Base-by-base conservation (phyloP, 1,140 invertebrate species). In the Physella acuta region DNA sequence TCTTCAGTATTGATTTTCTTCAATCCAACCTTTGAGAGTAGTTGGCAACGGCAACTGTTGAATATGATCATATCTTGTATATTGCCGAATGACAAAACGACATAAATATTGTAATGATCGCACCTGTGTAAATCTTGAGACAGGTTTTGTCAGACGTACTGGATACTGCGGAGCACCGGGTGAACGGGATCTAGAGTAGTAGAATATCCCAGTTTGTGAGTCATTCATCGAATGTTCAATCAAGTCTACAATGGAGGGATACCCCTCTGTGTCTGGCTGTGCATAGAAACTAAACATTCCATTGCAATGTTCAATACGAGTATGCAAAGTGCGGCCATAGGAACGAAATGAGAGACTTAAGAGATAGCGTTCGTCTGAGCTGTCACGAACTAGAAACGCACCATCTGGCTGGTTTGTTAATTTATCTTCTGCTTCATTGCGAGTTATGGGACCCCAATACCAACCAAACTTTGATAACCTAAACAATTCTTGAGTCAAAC, bases 321-420 rank as follows among this genome's bases (percentile, higher is more conserved):
- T 87, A 76, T 93, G 92, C 26, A 92, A 84, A 3, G 91, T 90
- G 74, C 89, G 88, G 20, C 91, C 91, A 73, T 89, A 88, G 62
- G 91, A 92, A 71, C 90, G 87, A 83, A 93, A 92, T 81, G 90
- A 92, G 24, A 93, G 82, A 33, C 87, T 88, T 53, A 92, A 86
- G 51, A 91, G 84, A 78, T 91, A 90, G 75, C 88, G 87, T 74
- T 91, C 88, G 68, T 91, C 90, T 1, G 90, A 90, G 16, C 91
- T 92, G 80, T 92, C 91, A 26, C 91, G 86, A 8, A 93, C 90
- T 52, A 93, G 84, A 84, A 93, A 93, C 68, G 91, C 89, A 67
- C 92, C 92, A 82, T 92, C 91, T 33, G 90, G 89, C 79, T 91
- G 89, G 68, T 89, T 87, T n/a, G 86, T 82, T 24, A 91, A 79